phyloP scores from a whole-genome alignment of 1,140 invertebrate genomes.

The Alviniconcha marisindica region DNA sequence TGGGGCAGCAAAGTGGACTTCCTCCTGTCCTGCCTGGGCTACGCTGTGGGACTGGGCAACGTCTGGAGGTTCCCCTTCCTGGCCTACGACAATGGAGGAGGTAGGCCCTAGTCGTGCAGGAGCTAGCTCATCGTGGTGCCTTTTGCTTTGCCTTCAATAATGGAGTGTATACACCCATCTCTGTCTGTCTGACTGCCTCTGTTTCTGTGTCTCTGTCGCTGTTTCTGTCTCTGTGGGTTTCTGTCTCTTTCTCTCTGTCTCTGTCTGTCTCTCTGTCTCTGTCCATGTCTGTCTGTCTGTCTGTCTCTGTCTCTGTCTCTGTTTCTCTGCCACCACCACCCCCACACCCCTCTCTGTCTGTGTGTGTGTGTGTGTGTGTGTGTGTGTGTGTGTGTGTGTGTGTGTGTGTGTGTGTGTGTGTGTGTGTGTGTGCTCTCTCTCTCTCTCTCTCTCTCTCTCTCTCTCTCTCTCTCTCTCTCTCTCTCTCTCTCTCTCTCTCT shows the following conservation, averaged over 20 bases:
- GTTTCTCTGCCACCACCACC: background rate
- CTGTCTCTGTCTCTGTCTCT: background rate
- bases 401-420: background rate
- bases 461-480: background rate
- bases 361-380: background rate
- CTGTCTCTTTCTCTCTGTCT: background rate
- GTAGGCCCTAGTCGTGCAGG: constrained; percentile 67
- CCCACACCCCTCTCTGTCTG: background rate
- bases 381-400: background rate
- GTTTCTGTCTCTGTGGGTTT: background rate
- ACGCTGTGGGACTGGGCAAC: constrained; percentile 84
- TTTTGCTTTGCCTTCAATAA: too few relatives aligned
- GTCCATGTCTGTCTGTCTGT: background rate
- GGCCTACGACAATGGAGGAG: constrained; percentile 95
- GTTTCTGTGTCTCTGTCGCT: background rate
- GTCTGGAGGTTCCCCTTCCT: constrained; percentile 96
- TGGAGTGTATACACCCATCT: too few relatives aligned
- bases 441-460: background rate
- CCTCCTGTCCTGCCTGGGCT: constrained; percentile 76
- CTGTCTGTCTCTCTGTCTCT: background rate
- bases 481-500: background rate
- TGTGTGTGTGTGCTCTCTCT: background rate
- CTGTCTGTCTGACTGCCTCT: background rate
- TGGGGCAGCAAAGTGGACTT: constrained; percentile 74
- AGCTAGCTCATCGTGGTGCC: too few relatives aligned